Evolutionary conservation across 2,113 vertebrate species (phyloP).

Genomic region (Oncorhynchus clarkii): DNA sequence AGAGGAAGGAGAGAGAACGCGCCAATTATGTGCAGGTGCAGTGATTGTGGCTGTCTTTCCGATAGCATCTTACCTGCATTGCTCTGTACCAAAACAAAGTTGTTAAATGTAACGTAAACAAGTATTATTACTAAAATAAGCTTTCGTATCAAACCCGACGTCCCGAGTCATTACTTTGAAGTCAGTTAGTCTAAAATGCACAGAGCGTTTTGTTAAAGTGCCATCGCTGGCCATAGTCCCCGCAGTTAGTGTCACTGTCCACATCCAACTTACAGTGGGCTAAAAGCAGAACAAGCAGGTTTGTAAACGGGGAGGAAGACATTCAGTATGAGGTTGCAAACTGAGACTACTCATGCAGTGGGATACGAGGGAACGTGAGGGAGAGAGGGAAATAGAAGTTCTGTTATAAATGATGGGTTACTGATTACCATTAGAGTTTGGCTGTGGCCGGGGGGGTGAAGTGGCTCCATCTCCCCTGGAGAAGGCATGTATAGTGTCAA

Average conservation of each 20-base stretch:
- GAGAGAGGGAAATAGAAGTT: not conserved
- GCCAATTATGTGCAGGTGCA: no score
- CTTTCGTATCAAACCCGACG: no score
- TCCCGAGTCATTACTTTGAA: no score
- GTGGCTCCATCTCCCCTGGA: conserved; percentile 24
- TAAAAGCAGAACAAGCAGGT: conserved; percentile 68
- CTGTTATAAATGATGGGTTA: not conserved
- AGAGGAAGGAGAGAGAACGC: no score
- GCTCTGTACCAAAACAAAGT: no score
- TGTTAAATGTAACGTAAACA: no score
- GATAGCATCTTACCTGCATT: no score
- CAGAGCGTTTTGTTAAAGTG: conserved; percentile 62
- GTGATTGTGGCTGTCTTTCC: no score
- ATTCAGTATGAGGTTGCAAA: conserved; percentile 10
- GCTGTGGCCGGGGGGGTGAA: rapidly evolving
- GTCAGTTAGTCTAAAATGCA: conserved; percentile 9
- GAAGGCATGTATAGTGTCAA: conserved; percentile 19
- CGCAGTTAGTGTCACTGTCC: conserved; percentile 57
- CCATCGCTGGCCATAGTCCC: conserved; percentile 57
- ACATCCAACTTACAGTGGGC: conserved; percentile 58
- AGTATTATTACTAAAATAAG: no score
- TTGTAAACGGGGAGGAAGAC: conserved; percentile 23
- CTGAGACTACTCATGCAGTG: conserved; percentile 2
- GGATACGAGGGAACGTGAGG: not conserved
- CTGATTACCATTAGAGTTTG: not conserved